These are phyloP conservation scores for Acromyrmex heyeri DNA, from an alignment of 1,140 invertebrate genomes.

Conservation along the genomic window DNA sequence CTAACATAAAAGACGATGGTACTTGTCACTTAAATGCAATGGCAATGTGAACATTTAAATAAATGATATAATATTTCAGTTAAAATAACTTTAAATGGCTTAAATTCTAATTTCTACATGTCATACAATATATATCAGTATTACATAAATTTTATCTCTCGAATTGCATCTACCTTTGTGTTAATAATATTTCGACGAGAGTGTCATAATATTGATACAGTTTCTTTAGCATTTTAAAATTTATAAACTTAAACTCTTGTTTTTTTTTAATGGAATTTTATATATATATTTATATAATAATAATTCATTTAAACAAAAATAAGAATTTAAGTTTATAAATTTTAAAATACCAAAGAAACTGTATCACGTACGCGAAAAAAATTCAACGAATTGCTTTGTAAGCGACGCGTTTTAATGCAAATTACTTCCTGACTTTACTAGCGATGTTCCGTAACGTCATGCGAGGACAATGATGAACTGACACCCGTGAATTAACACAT, in stretches of 20 bases:
- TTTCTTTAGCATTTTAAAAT: no score
- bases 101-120: neutral
- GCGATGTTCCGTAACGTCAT: constrained; percentile 27
- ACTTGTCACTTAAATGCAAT: neutral
- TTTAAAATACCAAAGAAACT: neutral
- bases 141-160: neutral
- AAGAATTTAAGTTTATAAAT: neutral
- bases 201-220: neutral
- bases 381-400: neutral
- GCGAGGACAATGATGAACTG: constrained; percentile 45
- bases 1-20: neutral
- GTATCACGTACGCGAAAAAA: neutral
- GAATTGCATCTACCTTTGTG: neutral
- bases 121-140: neutral
- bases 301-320: neutral
- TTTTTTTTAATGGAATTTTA: no score
- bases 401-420: constrained; percentile 25
- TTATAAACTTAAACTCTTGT: no score
- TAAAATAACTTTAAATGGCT: constrained; percentile 23
- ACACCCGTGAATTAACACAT: constrained; percentile 60
- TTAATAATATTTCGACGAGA: constrained; percentile 4
- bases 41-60: neutral
- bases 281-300: neutral
- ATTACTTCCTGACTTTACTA: constrained; percentile 19
- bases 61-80: neutral